These are phyloP conservation scores for Salvelinus alpinus DNA, from an alignment of 2,113 vertebrate genomes.

Conservation along the genomic window DNA sequence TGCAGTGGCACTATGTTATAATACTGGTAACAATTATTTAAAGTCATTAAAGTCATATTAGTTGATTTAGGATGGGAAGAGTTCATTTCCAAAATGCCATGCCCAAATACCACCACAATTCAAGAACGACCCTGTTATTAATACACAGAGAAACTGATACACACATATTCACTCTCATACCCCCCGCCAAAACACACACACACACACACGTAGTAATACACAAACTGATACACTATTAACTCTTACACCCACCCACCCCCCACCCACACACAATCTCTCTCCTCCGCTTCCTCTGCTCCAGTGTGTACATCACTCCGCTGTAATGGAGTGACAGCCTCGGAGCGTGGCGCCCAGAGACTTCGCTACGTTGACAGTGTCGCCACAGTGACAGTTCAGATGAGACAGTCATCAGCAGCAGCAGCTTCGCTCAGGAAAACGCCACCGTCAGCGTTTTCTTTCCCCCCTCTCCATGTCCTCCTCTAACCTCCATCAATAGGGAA, in stretches of 20 bases:
- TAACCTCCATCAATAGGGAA: not conserved
- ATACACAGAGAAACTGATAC: too few species aligned
- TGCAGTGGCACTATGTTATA: too few species aligned
- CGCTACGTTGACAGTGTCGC: constrained; percentile 58
- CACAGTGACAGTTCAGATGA: constrained; percentile 52
- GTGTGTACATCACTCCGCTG: constrained; percentile 17
- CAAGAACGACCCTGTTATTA: too few species aligned
- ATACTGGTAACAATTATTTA: too few species aligned
- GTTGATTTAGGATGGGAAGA: too few species aligned
- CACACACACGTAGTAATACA: too few species aligned
- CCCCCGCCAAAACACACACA: too few species aligned
- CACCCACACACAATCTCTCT: not conserved
- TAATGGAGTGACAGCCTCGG: constrained; percentile 39
- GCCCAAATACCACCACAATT: too few species aligned
- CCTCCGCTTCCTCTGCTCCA: not conserved
- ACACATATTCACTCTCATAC: too few species aligned
- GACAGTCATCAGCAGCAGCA: constrained; percentile 22
- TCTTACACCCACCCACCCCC: not conserved
- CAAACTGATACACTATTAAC: too few species aligned
- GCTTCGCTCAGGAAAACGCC: constrained; percentile 34
- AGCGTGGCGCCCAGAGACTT: constrained; percentile 43
- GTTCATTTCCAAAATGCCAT: too few species aligned
- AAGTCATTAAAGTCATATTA: too few species aligned
- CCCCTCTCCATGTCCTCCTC: not conserved
- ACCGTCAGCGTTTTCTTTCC: constrained; percentile 58